phyloP scores from a whole-genome alignment of 2,888 invertebrate species.

The Eugnorisma glareosa region DNA sequence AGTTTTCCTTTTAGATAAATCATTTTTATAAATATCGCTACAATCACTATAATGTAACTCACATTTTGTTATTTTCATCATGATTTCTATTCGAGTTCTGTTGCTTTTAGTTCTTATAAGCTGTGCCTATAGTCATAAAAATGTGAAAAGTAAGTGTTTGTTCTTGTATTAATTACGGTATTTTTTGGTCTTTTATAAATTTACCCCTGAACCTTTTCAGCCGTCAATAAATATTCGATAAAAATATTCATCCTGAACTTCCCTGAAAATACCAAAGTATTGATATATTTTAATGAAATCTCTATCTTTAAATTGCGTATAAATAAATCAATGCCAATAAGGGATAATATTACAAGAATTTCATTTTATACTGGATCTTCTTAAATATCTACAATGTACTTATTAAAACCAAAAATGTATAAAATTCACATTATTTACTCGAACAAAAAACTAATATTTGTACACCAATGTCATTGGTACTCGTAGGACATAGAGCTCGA shows the following conservation, averaged over 20 bases:
- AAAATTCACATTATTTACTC: no score
- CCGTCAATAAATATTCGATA: neutral
- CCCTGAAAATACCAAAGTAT: neutral
- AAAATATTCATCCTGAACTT: no score
- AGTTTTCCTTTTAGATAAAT: slow-evolving; percentile 45
- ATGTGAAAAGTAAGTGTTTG: slow-evolving; percentile 38
- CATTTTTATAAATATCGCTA: slow-evolving; percentile 33
- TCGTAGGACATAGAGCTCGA: no score
- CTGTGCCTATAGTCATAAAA: slow-evolving; percentile 13
- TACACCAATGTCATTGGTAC: no score
- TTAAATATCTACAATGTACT: neutral
- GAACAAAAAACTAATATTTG: no score
- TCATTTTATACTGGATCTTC: neutral
- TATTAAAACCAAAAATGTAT: no score
- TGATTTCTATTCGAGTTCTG: slow-evolving; percentile 35
- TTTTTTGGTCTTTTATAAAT: neutral
- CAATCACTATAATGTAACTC: neutral
- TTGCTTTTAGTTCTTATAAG: slow-evolving; percentile 35
- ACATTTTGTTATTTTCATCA: slow-evolving; percentile 12
- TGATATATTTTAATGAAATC: neutral
- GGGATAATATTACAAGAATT: neutral
- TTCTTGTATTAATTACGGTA: neutral
- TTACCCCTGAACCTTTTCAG: neutral
- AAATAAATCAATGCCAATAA: neutral
- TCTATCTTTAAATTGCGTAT: neutral